Evolutionary conservation across 2,113 vertebrate species (phyloP), one percentile per base, ranked within the genome.

Genomic region (Merops nubicus): DNA sequence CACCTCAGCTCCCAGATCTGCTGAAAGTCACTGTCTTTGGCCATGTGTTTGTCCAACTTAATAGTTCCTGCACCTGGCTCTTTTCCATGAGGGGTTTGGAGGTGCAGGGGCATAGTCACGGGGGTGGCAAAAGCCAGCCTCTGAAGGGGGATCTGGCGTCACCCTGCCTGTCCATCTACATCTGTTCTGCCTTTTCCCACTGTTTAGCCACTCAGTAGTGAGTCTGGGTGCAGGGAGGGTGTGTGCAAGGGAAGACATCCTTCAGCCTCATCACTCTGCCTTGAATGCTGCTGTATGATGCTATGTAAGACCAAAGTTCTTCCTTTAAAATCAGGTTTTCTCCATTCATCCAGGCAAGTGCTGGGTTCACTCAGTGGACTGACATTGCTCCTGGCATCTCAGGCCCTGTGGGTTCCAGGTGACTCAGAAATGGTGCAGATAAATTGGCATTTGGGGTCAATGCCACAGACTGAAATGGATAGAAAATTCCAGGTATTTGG

Each of bases 401-500:
- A 4, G 50, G 75, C 38, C 56, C 47, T n/a, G 40, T 0, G 0
- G 70, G 51, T 85, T 90, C 80, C 56, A 38, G 63, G n/a, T 31
- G 21, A 86, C 62, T 93, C 83, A 87, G 82, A 93, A 93, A 93
- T 43, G 57, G 80, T 87, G 73, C 62, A 68, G 60, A 89, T 69
- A 75, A 93, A 95, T 89, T 82, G 80, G 28, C 29, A 0, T 86
- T 81, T 91, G 56, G 53, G 40, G 77, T 93, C 85, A 92, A 84
- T 96, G 90, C 68, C 51, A 62, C 82, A 18, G 13, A 70, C 48
- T 75, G 85, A 93, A 94, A 95, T 78, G 68, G 48, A 42, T 26
- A 94, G 90, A 96, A 94, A 92, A 92, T 87, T 87, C 69, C 48
- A 93, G 73, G 80, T 93, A 87, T 93, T 94, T 87, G 90, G 73